These are phyloP conservation scores for Chrysocyon brachyurus DNA, from an alignment of 2,797 vertebrate genomes.

Conservation along the genomic window DNA sequence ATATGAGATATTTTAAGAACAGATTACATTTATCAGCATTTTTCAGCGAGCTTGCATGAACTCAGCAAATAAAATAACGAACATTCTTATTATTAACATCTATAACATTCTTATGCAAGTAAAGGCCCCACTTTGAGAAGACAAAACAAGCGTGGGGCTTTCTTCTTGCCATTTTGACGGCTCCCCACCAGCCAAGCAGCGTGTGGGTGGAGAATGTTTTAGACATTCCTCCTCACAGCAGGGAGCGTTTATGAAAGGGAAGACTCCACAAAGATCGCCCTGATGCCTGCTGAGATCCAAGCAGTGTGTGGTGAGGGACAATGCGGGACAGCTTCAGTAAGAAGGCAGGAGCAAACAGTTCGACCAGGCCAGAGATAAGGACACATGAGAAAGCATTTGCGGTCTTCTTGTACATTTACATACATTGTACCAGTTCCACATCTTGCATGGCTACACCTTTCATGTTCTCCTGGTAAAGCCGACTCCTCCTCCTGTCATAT, in stretches of 20 bases:
- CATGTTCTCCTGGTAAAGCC: neutral
- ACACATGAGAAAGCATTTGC: fast-evolving
- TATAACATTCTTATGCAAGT: neutral
- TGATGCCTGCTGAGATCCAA: neutral
- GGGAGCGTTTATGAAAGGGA: neutral
- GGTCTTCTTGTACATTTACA: neutral
- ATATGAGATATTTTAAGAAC: neutral
- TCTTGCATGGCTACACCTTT: neutral
- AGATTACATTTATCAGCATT: neutral
- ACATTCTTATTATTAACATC: neutral
- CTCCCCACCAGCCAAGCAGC: neutral
- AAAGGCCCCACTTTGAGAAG: neutral
- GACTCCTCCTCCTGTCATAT: neutral
- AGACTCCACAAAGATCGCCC: fast-evolving
- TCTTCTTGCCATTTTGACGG: neutral
- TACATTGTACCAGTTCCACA: neutral
- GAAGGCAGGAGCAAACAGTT: neutral
- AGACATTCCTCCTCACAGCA: neutral
- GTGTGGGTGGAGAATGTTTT: neutral
- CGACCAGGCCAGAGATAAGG: neutral
- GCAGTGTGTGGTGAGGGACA: neutral
- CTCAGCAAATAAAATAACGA: neutral
- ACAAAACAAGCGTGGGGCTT: neutral
- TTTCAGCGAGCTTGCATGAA: neutral
- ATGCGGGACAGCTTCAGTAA: too few species aligned